These are phyloP conservation scores for Perca schrenkii DNA, from an alignment of 2,113 vertebrate genomes.

Conservation along the genomic window DNA sequence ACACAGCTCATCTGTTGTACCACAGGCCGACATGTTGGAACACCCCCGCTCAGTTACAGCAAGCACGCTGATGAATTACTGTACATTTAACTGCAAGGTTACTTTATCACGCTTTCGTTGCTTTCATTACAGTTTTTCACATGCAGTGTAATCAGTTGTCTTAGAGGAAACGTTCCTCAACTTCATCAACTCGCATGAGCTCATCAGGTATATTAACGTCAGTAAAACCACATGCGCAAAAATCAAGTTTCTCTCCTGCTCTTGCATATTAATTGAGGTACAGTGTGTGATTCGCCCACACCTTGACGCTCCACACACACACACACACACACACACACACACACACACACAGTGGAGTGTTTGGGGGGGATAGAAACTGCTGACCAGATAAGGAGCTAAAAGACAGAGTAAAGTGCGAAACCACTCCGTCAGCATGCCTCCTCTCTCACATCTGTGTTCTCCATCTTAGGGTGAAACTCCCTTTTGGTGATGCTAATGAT, in stretches of 20 bases:
- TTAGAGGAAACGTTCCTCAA: slow-evolving; percentile 1
- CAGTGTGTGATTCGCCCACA: slow-evolving; percentile 28
- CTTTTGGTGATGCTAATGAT: slow-evolving; percentile 74
- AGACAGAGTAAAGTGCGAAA: slow-evolving; percentile 70
- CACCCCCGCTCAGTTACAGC: slow-evolving; percentile 10
- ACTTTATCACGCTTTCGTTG: background rate
- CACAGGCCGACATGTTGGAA: background rate
- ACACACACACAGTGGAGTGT: slow-evolving; percentile 18
- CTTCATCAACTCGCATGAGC: slow-evolving; percentile 8
- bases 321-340: background rate
- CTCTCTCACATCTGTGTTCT: slow-evolving; percentile 63
- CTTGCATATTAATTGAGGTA: slow-evolving; percentile 28
- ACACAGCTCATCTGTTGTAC: slow-evolving; percentile 3
- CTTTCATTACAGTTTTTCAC: background rate
- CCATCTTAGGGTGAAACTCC: slow-evolving; percentile 68
- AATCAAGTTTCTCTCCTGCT: slow-evolving; percentile 19
- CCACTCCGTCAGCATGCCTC: slow-evolving; percentile 68
- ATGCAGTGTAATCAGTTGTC: background rate
- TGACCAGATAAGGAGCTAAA: slow-evolving; percentile 67
- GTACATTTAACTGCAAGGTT: slow-evolving; percentile 1
- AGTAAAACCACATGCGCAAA: background rate
- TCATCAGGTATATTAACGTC: background rate
- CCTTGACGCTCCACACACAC: slow-evolving; percentile 12
- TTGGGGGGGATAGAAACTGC: slow-evolving; percentile 61
- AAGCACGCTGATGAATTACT: background rate